Evolutionary conservation across 2,888 invertebrate species (phyloP), one percentile per base, ranked within the genome.

Genomic region (Monoplex corrugatus): DNA sequence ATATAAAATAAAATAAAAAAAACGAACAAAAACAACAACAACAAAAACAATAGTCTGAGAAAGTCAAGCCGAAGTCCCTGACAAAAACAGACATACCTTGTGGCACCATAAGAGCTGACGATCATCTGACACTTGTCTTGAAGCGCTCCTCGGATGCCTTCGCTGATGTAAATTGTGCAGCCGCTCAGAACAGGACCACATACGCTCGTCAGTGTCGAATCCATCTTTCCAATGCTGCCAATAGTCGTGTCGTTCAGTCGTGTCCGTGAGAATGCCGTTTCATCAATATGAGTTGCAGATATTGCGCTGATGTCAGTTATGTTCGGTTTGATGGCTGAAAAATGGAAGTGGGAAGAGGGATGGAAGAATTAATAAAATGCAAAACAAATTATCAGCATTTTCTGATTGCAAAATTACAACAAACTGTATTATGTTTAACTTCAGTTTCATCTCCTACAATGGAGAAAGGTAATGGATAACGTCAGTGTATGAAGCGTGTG

Each of bases 131-230:
- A 94, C 95, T 97, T 98, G 91, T 98, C 98, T 28, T 97, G 96
- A 90, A 97, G 97, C 72, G 96, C 96, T 0, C 96, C 91, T n/a
- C 96, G 96, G 94, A 98, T 98, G 10, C 98, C 98, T 1, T 2
- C 1, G 92, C 97, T 97, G 63, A 98, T 94, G 94, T 97, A 98
- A 78, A 98, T 98, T 96, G 97, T 98, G 95, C 98, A 98, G 86
- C 98, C 98, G 28, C 28, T 80, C 96, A 99, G 98, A 89, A 99
- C 97, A 95, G 98, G 98, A 90, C 97, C 97, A 57, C 98, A 98
- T 91, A 97, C 97, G 95, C 97, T 97, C 95, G 97, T 97, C 1
- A 97, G 97, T 89, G 97, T 97, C 92, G 98, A 96, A 93, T 98
- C 97, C 78, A 98, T 96, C 88, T 91, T 90, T 38, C 95, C 94